Base-by-base conservation (phyloP, 2,888 invertebrate species). In the Plusia festucae region DNA sequence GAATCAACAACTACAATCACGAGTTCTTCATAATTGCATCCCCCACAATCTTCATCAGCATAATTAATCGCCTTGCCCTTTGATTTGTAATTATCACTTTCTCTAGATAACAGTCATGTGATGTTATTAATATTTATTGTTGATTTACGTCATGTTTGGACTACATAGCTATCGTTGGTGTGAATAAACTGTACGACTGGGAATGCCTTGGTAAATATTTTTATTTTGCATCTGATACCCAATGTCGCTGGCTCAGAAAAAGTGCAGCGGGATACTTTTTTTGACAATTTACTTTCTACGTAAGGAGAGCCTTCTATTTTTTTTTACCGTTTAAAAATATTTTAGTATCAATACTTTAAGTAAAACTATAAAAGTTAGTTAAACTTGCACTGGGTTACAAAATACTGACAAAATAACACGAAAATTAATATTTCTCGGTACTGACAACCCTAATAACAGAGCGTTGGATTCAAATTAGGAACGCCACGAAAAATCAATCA, bases 401-500 rank as follows among this genome's bases (percentile, higher is more conserved):
- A n/a, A n/a, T n/a, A n/a, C n/a, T n/a, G n/a, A n/a, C n/a, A n/a
- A n/a, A 40, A 2, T n/a, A 40, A 40, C n/a, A 40, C 2, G 13
- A 13, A n/a, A 15, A 32, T 13, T 15, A 34, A 2, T 15, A 4
- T 34, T 15, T 34, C 13, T 13, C 1, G 13, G 0, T 9, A 54
- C 18, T 60, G 46, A 18, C 59, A 70, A 7, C 67, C 62, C 54
- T 74, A 51, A 20, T 46, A 57, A 30, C 78, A 51, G 55, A 65
- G 65, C 78, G 56, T 22, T 53, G 63, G 64, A 49, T 44, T 51
- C 65, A 72, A 82, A 80, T 78, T 68, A 66, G 54, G 15, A 3
- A 70, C 24, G 73, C 68, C 77, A 80, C 78, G 70, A 74, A 78
- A 64, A 52, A 64, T 32, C 61, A 72, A 78, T 82, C 58, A 85